A percentile compares a stretch with the other conserved stretches of the same genome.
Evolutionary conservation across 2,888 invertebrate species (phyloP).

Genomic region (Hypolimnas misippus): DNA sequence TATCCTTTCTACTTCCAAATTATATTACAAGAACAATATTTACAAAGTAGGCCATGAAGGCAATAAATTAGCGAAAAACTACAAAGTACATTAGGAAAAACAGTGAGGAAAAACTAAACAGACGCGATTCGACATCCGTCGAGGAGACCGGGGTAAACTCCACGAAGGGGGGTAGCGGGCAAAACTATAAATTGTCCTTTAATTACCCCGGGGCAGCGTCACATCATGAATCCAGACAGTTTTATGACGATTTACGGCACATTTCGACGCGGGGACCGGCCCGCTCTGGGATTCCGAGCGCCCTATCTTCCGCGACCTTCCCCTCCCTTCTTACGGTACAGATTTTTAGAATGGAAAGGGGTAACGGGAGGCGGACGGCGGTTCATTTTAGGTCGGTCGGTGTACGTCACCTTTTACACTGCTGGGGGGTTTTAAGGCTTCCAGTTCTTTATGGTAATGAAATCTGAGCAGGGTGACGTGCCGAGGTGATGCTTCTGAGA

Average conservation of each 20-base stretch:
- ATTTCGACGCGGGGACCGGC: conserved; percentile 74
- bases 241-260: conserved; percentile 86
- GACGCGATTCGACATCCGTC: conserved; percentile 59
- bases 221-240: conserved; percentile 89
- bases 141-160: conserved; percentile 57
- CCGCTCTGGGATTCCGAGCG: conserved; percentile 71
- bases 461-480: conserved; percentile 84
- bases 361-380: conserved; percentile 27
- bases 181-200: conserved; percentile 85
- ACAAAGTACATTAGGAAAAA: conserved; percentile 43
- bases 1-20: not conserved
- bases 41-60: not conserved
- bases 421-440: conserved; percentile 82
- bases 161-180: conserved; percentile 63
- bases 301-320: conserved; percentile 54
- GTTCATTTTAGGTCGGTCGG: conserved; percentile 47
- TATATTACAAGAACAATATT: not conserved
- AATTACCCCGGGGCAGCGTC: conserved; percentile 86
- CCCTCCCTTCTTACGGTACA: conserved; percentile 41
- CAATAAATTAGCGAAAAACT: conserved; percentile 33
- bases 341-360: conserved; percentile 29
- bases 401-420: conserved; percentile 60
- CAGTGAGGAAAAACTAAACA: conserved; percentile 54
- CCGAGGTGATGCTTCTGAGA: conserved; percentile 80
- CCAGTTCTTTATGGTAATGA: conserved; percentile 85